A percentile compares a stretch with the other conserved stretches of the same genome.
Conservation (phyloP, 2,888 invertebrate species). For the Gymnoscelis rufifasciata region DNA sequence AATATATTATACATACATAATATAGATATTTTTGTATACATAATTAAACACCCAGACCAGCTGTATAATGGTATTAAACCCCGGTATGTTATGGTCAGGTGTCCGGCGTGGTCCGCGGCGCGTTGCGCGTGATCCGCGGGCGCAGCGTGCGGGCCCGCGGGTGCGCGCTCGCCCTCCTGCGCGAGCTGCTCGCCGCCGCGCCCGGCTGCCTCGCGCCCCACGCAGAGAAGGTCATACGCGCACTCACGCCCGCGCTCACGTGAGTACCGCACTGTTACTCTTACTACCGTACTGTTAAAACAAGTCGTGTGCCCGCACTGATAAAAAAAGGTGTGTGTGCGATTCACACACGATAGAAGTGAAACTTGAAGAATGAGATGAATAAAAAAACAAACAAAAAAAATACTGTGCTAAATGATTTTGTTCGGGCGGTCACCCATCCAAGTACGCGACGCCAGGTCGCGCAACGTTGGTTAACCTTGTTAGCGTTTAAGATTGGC, state of each 20-base stretch:
- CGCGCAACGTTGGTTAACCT: too few species aligned
- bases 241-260: conserved; percentile 91
- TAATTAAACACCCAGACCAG: too few species aligned
- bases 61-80: too few species aligned
- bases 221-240: conserved; percentile 90
- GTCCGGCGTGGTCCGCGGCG: conserved; percentile 87
- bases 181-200: conserved; percentile 92
- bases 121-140: conserved; percentile 92
- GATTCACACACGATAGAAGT: too few species aligned
- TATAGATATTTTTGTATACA: too few species aligned
- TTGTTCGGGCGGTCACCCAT: too few species aligned
- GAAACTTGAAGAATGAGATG: too few species aligned
- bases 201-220: conserved; percentile 93
- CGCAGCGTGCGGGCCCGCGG: conserved; percentile 83
- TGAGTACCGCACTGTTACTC: conserved; percentile 38
- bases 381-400: too few species aligned
- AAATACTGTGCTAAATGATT: too few species aligned
- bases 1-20: too few species aligned
- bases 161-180: conserved; percentile 93
- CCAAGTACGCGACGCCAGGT: too few species aligned
- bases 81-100: conserved; percentile 40
- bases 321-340: background rate
- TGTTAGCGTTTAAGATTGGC: too few species aligned
- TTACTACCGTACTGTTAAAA: background rate
- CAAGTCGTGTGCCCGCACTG: background rate